Percentiles rank a stretch among this genome's conserved stretches.
These are phyloP conservation scores for Diarsia dahlii DNA, from an alignment of 2,888 invertebrate genomes.

Conservation along the genomic window DNA sequence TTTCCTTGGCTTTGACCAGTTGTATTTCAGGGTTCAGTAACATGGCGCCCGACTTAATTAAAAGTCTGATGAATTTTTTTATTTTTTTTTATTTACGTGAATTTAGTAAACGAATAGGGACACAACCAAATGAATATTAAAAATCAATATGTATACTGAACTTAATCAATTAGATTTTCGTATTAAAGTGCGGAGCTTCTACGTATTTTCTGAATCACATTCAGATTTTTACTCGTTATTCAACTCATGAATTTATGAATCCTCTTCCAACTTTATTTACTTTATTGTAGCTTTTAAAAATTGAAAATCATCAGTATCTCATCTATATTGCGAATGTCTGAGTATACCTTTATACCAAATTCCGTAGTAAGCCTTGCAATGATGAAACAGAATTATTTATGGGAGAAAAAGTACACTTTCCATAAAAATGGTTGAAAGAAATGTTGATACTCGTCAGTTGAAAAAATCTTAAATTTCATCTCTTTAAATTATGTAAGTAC, in stretches of 20 bases:
- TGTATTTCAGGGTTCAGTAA: neutral
- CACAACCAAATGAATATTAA: neutral
- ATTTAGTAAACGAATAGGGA: neutral
- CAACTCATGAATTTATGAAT: neutral
- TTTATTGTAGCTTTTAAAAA: neutral
- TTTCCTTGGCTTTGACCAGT: constrained; percentile 2
- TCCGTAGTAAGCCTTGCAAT: neutral
- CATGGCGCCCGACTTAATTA: neutral
- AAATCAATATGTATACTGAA: neutral
- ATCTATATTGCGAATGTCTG: neutral
- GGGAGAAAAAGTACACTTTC: neutral
- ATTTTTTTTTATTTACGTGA: no score
- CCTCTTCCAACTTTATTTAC: neutral
- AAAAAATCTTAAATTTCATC: no score
- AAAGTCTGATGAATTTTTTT: neutral
- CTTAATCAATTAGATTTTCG: neutral
- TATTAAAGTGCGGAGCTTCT: neutral
- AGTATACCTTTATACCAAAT: neutral
- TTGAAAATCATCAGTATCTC: neutral
- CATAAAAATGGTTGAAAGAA: neutral
- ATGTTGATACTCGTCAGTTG: no score
- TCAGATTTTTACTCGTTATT: neutral
- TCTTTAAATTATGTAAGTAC: neutral
- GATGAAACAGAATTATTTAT: neutral
- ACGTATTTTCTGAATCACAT: neutral